Evolutionary conservation across 2,888 invertebrate species (phyloP).

Genomic region (Eristalis pertinax): DNA sequence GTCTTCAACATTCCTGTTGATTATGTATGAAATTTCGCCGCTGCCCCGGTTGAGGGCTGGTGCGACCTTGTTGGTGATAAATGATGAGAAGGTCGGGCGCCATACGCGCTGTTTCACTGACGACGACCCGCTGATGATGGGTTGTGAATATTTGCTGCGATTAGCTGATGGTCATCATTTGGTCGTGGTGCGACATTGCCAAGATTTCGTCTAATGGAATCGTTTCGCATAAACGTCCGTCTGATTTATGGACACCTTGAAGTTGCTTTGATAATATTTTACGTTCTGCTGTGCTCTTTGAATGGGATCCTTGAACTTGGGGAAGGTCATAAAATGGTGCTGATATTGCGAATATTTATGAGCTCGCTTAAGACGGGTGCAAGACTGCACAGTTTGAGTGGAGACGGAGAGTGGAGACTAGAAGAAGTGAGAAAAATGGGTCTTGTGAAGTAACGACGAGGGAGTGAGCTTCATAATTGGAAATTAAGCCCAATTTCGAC

Average conservation of each 20-base stretch:
- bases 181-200: background rate
- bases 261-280: background rate
- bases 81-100: background rate
- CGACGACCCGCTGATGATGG: background rate
- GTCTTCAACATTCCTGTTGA: background rate
- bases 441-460: no score
- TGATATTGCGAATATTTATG: no score
- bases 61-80: background rate
- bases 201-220: background rate
- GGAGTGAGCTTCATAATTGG: no score
- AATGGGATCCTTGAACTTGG: background rate
- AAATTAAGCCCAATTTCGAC: no score
- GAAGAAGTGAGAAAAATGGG: no score
- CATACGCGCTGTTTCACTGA: background rate
- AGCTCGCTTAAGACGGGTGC: no score
- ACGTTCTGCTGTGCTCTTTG: background rate
- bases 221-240: background rate
- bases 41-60: background rate
- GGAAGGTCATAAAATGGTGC: no score
- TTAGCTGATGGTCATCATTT: background rate
- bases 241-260: background rate
- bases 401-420: no score
- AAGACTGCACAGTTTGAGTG: no score
- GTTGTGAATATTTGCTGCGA: background rate
- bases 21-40: background rate